These are phyloP conservation scores for Nasonia oneida DNA, from an alignment of 2,888 invertebrate species.

Conservation along the genomic window DNA sequence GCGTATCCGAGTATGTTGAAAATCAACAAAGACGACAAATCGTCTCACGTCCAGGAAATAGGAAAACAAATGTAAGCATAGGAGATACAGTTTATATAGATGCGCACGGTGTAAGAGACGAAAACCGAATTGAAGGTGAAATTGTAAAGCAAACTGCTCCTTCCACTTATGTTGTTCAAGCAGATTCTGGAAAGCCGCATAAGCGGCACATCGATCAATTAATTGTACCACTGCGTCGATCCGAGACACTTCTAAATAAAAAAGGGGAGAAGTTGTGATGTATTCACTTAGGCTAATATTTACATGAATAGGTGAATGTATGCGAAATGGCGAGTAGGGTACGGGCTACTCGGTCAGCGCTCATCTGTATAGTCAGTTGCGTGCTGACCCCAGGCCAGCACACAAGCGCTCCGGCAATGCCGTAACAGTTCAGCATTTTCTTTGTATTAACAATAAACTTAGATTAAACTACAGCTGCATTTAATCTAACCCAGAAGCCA, in stretches of 20 bases:
- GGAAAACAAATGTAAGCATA: constrained; percentile 24
- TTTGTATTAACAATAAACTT: too few relatives aligned
- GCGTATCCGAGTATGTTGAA: constrained; percentile 41
- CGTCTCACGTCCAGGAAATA: constrained; percentile 19
- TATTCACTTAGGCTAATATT: too few relatives aligned
- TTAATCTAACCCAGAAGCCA: too few relatives aligned
- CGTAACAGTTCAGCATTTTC: too few relatives aligned
- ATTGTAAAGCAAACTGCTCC: constrained; percentile 42
- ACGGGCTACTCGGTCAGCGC: too few relatives aligned
- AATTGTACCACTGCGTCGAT: constrained; percentile 45
- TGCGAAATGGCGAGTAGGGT: too few relatives aligned
- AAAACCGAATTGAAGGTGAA: constrained; percentile 38
- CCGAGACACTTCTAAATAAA: constrained; percentile 45
- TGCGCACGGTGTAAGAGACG: not conserved
- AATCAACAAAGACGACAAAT: constrained; percentile 53
- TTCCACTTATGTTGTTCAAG: constrained; percentile 52
- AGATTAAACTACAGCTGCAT: too few relatives aligned
- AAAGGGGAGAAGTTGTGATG: constrained; percentile 57
- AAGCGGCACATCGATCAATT: constrained; percentile 59
- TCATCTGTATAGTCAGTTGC: too few relatives aligned
- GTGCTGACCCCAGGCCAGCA: too few relatives aligned
- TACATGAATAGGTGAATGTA: too few relatives aligned
- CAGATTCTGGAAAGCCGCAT: constrained; percentile 38
- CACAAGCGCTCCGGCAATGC: too few relatives aligned
- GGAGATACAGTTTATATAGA: constrained; percentile 29